phyloP scores from a whole-genome alignment of 2,113 vertebrate species.

The Melanocharis versteri region DNA sequence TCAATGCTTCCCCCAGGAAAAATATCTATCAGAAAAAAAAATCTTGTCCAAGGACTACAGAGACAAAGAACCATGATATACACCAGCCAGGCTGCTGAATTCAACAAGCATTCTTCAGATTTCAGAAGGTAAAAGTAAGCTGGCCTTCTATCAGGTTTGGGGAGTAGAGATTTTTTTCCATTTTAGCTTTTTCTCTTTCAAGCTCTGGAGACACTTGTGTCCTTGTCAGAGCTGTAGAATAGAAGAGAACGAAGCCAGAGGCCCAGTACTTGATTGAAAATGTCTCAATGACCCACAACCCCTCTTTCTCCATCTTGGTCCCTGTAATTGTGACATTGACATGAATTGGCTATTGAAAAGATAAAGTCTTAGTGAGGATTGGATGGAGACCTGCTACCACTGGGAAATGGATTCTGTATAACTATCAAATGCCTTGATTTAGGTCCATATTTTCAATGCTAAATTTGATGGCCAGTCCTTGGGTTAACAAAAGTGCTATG shows the following conservation, averaged over 20 bases:
- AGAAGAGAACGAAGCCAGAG: slow-evolving; percentile 63
- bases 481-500: not conserved
- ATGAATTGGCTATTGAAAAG: slow-evolving; percentile 76
- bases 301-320: slow-evolving; percentile 60
- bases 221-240: slow-evolving; percentile 60
- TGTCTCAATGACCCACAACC: slow-evolving; percentile 69
- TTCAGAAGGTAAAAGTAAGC: not conserved
- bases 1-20: not conserved
- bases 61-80: not conserved
- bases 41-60: not conserved
- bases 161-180: not conserved
- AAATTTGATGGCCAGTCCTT: not conserved
- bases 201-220: slow-evolving; percentile 66
- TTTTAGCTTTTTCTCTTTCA: not conserved
- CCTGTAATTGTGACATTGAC: slow-evolving; percentile 40
- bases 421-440: not conserved
- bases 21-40: not conserved
- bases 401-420: slow-evolving; percentile 80
- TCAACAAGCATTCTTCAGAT: not conserved
- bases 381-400: slow-evolving; percentile 71
- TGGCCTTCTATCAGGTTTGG: not conserved
- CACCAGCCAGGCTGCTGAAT: accelerated
- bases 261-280: slow-evolving; percentile 72
- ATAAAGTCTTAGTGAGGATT: slow-evolving; percentile 58
- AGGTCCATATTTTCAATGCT: not conserved